Evolutionary conservation across 2,888 invertebrate genomes (phyloP).

Genomic region (Oligia fasciuncula): DNA sequence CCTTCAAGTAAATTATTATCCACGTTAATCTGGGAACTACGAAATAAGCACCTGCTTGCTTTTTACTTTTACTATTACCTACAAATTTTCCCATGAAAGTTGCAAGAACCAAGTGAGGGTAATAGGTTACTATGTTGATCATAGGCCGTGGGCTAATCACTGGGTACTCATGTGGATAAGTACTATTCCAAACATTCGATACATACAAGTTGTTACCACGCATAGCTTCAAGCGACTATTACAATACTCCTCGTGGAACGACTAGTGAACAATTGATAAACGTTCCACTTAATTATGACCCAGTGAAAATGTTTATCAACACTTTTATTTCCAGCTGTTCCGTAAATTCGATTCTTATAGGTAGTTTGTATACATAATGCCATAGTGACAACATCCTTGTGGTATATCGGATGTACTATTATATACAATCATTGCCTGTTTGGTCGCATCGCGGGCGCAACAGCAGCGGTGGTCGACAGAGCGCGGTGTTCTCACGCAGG

Average conservation of each 20-base stretch:
- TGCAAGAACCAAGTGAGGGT: constrained; percentile 39
- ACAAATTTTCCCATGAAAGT: constrained; percentile 53
- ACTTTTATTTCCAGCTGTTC: constrained; percentile 24
- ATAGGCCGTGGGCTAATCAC: constrained; percentile 47
- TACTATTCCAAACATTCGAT: constrained; percentile 29
- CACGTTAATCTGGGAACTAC: constrained; percentile 8
- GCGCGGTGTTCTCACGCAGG: constrained; percentile 74
- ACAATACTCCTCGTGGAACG: neutral
- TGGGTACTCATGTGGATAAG: constrained; percentile 24
- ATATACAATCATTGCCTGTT: constrained; percentile 75
- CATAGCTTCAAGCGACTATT: constrained; percentile 39
- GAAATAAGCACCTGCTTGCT: constrained; percentile 16
- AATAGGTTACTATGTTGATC: constrained; percentile 54
- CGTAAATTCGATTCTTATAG: constrained; percentile 20
- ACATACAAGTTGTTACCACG: constrained; percentile 24
- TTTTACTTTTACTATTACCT: constrained; percentile 23
- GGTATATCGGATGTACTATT: constrained; percentile 55
- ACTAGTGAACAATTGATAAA: constrained; percentile 20
- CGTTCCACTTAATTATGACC: constrained; percentile 18
- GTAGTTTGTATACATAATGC: constrained; percentile 29
- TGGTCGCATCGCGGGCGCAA: constrained; percentile 67
- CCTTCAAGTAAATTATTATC: neutral
- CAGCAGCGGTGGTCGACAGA: constrained; percentile 60
- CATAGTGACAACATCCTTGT: constrained; percentile 57
- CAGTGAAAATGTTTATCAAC: constrained; percentile 50